Conservation (phyloP, 2,797 vertebrate species). For the Meda fulgida region DNA sequence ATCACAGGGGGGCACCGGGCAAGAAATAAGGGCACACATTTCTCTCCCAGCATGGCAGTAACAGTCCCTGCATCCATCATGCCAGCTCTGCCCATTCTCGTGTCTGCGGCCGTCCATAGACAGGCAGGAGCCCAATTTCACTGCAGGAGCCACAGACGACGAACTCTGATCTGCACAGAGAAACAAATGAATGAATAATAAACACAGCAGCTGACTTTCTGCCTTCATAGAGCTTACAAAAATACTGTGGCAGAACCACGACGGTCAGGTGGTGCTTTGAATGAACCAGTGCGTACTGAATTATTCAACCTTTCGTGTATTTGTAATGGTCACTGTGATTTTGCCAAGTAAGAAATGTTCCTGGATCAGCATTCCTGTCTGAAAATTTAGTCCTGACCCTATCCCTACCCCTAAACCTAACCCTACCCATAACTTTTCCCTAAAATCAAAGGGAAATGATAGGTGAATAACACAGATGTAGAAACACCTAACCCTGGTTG, state of each 20-base stretch:
- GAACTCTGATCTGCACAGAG: constrained; percentile 57
- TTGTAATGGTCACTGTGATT: no score
- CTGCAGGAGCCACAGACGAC: constrained; percentile 75
- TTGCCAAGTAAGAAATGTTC: no score
- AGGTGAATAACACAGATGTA: no score
- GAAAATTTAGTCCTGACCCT: no score
- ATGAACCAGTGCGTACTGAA: background rate
- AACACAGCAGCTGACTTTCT: background rate
- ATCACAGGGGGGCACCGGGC: constrained; percentile 84
- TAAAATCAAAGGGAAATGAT: no score
- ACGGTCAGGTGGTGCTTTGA: background rate
- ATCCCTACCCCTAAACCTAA: no score
- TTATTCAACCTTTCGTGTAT: background rate
- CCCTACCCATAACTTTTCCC: no score
- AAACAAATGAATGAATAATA: background rate
- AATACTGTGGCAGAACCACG: background rate
- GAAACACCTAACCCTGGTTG: no score
- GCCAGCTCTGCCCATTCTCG: constrained; percentile 87
- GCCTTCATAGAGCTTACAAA: background rate
- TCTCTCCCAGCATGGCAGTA: constrained; percentile 87
- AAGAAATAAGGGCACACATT: constrained; percentile 90
- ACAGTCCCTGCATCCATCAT: constrained; percentile 90
- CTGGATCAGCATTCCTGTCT: no score
- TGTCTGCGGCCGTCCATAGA: constrained; percentile 89
- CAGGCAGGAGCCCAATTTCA: constrained; percentile 83